Percentiles rank a stretch among this genome's conserved stretches.
Conservation (phyloP, 2,797 vertebrate genomes). For the Poecilia picta region DNA sequence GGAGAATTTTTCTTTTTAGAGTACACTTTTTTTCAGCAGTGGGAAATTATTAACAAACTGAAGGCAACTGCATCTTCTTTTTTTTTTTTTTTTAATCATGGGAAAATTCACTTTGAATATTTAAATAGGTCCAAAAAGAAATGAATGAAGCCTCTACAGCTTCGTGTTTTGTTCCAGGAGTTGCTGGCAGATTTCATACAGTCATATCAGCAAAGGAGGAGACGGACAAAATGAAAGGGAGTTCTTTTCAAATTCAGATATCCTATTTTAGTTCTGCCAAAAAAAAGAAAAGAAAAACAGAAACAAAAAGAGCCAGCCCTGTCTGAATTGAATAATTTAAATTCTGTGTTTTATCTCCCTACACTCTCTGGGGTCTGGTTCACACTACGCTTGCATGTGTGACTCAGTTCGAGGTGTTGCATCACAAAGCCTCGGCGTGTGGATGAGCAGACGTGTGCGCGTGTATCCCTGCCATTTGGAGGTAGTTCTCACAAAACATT, state of each 20-base stretch:
- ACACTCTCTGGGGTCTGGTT: constrained; percentile 51
- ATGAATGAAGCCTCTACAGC: constrained; percentile 20
- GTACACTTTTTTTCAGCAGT: constrained; percentile 32
- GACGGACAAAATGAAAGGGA: constrained; percentile 34
- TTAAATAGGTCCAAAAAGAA: constrained; percentile 25
- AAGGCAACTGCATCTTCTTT: constrained; percentile 32
- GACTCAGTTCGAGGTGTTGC: constrained; percentile 63
- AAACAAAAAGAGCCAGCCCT: constrained; percentile 5
- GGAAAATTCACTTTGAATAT: constrained; percentile 27
- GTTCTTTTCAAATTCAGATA: constrained; percentile 40
- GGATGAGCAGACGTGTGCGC: constrained; percentile 22
- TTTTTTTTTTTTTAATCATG: neutral
- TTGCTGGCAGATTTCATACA: constrained; percentile 43
- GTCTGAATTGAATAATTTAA: constrained; percentile 58
- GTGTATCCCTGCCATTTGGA: constrained; percentile 17
- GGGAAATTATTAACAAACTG: constrained; percentile 32
- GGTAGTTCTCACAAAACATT: constrained; percentile 10
- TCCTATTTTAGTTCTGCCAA: constrained; percentile 31
- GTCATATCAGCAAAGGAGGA: constrained; percentile 32
- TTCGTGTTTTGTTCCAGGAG: constrained; percentile 35
- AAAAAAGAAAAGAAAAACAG: constrained; percentile 16
- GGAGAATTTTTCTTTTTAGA: constrained; percentile 14
- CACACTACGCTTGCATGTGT: constrained; percentile 47
- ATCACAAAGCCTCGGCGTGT: constrained; percentile 54
- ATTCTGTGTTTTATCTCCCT: constrained; percentile 58